Percentiles rank a stretch among this genome's conserved stretches.
These are phyloP conservation scores for Ophthalmolycus amberensis DNA, from an alignment of 2,113 vertebrate species.

Conservation along the genomic window DNA sequence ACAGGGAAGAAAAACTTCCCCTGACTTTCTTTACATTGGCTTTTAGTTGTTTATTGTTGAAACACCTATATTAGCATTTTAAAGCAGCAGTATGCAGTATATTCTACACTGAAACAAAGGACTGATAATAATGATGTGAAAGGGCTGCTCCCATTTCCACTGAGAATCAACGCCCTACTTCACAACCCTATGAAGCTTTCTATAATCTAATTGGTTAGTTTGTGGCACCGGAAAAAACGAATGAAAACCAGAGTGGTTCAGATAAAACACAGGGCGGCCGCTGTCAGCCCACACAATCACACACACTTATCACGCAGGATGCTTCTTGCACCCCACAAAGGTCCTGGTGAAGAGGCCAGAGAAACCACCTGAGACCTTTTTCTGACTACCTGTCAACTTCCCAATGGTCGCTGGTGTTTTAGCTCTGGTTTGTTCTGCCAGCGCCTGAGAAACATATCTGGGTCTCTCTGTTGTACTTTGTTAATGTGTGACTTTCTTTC, in stretches of 20 bases:
- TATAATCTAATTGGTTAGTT: background rate
- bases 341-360: background rate
- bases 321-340: background rate
- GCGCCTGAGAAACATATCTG: conserved; percentile 16
- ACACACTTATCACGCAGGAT: background rate
- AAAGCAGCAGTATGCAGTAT: background rate
- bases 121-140: conserved; percentile 25
- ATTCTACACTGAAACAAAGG: background rate
- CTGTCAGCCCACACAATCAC: background rate
- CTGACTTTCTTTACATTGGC: too few species aligned
- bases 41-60: too few species aligned
- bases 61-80: background rate
- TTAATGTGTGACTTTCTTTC: conserved; percentile 64
- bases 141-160: conserved; percentile 6
- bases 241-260: background rate
- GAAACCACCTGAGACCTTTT: background rate
- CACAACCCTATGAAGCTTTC: background rate
- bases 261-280: background rate
- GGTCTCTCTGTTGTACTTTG: background rate
- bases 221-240: background rate
- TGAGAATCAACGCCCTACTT: conserved; percentile 26
- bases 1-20: background rate
- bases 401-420: conserved; percentile 36
- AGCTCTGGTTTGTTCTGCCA: background rate
- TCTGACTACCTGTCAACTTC: conserved; percentile 29